Conservation (phyloP, 2,113 vertebrate species). For the Tupaia chinensis region DNA sequence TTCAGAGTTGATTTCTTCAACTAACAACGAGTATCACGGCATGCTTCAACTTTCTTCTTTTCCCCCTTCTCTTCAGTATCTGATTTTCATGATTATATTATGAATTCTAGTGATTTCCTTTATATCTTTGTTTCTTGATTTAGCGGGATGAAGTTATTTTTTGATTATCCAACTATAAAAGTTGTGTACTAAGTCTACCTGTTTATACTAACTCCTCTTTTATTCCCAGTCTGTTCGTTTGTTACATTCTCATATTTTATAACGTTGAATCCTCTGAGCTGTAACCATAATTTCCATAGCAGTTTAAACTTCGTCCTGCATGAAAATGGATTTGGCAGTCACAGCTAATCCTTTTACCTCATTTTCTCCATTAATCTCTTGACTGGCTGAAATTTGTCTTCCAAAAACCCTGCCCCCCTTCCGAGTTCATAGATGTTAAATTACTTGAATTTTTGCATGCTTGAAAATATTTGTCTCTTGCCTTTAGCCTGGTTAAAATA, state of each 20-base stretch:
- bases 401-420: neutral
- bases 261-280: neutral
- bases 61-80: neutral
- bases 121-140: neutral
- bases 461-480: slow-evolving; percentile 32
- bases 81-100: slow-evolving; percentile 13
- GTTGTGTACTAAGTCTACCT: neutral
- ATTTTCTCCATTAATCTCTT: slow-evolving; percentile 43
- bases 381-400: neutral
- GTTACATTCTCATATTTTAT: neutral
- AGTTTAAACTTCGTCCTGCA: slow-evolving; percentile 3
- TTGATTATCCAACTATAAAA: neutral
- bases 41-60: neutral
- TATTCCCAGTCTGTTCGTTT: neutral
- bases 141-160: slow-evolving; percentile 35
- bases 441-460: slow-evolving; percentile 20
- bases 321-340: neutral
- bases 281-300: neutral
- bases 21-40: neutral
- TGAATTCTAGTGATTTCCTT: slow-evolving; percentile 3
- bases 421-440: neutral
- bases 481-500: neutral
- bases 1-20: neutral
- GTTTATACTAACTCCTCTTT: neutral
- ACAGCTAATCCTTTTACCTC: neutral